Base-by-base conservation (phyloP, 2,797 vertebrate genomes). In the Champsocephalus esox region DNA sequence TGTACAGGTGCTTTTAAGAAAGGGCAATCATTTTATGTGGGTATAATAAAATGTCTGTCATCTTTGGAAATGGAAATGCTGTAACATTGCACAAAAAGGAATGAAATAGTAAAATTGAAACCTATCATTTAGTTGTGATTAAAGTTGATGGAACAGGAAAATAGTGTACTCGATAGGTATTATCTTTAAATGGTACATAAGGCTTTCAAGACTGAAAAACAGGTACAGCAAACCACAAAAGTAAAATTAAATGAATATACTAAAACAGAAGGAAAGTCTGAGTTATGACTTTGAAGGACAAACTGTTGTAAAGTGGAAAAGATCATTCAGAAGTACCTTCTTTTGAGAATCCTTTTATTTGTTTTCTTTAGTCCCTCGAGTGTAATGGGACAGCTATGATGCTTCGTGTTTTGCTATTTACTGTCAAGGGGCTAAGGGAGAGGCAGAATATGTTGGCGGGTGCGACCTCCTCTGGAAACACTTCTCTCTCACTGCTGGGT, bases 11-110 rank as follows among this genome's bases (percentile, higher is more conserved):
- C 79, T 87, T 80, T 80, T 75, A 73, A 73, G 70, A 83, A 83
- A 87, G 73, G 76, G 57, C 78, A 82, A 70, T 50, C 61, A 51
- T 87, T 88, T 75, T 68, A 83, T 44, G 56, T 63, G 62, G 45
- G 19, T 69, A 52, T 60, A 75, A 70, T 80, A 81, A 77, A 83
- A 75, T 1, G 11, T 59, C 49, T 56, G 49, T 73, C 66, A 68
- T 84, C 72, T 80, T 70, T 81, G 64, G 44, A 80, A 77, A 81
- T 72, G 63, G 9, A 73, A 80, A 76, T 51, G 51, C 57, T 59
- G 16, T 51, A 21, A 81, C 76, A 72, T 62, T 17, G 14, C 43
- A 61, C 7, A 2, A 46, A 14, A 54, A 21, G 19, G 21, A 38
- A 61, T 51, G n/a, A 73, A 75, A 77, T 57, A 66, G 38, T 73